A percentile compares a stretch with the other conserved stretches of the same genome.
Conservation (phyloP, 2,797 vertebrate species). For the Gymnoscopelus braueri region DNA sequence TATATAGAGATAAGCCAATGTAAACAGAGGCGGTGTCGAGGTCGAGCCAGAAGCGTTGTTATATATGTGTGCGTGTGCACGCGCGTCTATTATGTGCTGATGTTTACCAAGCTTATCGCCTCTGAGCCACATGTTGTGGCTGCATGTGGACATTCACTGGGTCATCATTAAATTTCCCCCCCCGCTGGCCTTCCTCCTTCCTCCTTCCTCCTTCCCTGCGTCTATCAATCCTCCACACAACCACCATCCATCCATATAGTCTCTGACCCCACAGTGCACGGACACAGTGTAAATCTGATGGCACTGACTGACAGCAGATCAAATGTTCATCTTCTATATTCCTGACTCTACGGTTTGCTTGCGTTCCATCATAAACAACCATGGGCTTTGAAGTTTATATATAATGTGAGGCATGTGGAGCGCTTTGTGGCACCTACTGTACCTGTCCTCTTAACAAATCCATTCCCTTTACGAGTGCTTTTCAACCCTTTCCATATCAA, state of each 20-base stretch:
- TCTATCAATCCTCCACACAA: neutral
- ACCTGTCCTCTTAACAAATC: too few relatives aligned
- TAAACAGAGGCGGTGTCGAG: slow-evolving; percentile 52
- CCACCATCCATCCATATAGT: neutral
- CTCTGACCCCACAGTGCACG: neutral
- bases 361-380: neutral
- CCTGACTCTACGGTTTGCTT: neutral
- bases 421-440: too few relatives aligned
- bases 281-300: slow-evolving; percentile 1
- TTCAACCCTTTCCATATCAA: too few relatives aligned
- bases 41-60: slow-evolving; percentile 27
- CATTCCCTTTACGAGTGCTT: too few relatives aligned
- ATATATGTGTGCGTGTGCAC: neutral
- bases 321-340: slow-evolving; percentile 1
- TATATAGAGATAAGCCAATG: slow-evolving; percentile 62
- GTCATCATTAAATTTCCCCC: slow-evolving; percentile 18
- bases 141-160: slow-evolving; percentile 11
- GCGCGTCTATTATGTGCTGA: slow-evolving; percentile 35
- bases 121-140: slow-evolving; percentile 12
- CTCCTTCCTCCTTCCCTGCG: slow-evolving; percentile 13
- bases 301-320: neutral
- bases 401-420: too few relatives aligned
- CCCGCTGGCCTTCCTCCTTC: slow-evolving; percentile 7
- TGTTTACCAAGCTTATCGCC: slow-evolving; percentile 58
- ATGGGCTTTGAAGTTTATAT: too few relatives aligned